These are phyloP conservation scores for Odocoileus hemionus DNA, from an alignment of 2,113 vertebrate species.

Conservation along the genomic window DNA sequence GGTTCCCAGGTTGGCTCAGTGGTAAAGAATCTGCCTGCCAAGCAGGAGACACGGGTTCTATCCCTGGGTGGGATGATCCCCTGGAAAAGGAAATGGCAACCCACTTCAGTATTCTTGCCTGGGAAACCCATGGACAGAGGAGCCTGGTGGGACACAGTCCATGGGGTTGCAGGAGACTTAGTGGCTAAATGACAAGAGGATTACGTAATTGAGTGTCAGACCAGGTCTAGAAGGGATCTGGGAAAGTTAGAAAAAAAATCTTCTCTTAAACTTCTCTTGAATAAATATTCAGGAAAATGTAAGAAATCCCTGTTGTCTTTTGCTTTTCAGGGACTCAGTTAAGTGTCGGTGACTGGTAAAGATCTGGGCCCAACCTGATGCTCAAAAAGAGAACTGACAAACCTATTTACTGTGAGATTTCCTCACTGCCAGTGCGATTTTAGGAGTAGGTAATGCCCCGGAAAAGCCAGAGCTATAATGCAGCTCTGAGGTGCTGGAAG, in stretches of 20 bases:
- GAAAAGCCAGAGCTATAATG: background rate
- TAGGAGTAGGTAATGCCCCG: background rate
- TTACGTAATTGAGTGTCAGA: background rate
- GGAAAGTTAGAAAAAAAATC: background rate
- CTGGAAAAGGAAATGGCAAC: background rate
- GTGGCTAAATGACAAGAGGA: background rate
- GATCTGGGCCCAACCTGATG: background rate
- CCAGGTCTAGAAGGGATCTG: background rate
- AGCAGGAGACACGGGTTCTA: background rate
- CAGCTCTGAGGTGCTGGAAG: background rate
- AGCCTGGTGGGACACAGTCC: background rate
- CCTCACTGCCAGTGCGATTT: background rate
- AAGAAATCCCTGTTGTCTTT: background rate
- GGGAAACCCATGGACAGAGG: background rate
- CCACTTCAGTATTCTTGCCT: background rate
- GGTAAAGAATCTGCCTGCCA: background rate
- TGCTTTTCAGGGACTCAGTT: background rate
- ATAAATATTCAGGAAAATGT: constrained; percentile 38
- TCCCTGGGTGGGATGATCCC: background rate
- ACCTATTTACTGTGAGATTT: background rate
- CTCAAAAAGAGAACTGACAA: background rate
- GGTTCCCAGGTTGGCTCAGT: background rate
- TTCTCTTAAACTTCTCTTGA: background rate
- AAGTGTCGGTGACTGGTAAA: background rate
- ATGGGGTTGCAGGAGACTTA: background rate